Evolutionary conservation across 2,888 invertebrate species (phyloP).

Genomic region (Augiades crinisus): DNA sequence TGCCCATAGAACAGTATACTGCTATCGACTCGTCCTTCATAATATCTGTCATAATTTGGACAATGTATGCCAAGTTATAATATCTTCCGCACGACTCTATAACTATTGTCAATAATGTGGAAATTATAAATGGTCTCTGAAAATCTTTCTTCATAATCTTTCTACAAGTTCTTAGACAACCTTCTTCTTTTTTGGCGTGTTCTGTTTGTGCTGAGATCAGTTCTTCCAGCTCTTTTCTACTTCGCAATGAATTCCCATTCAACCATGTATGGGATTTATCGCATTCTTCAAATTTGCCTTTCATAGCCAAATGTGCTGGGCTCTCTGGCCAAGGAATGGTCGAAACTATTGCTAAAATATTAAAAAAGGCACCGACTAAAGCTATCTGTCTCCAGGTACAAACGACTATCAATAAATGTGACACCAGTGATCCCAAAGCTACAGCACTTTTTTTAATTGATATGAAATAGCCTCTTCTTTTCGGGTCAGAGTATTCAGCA

Average conservation of each 20-base stretch:
- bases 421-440: constrained; percentile 36
- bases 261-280: constrained; percentile 41
- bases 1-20: constrained; percentile 37
- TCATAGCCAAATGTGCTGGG: constrained; percentile 41
- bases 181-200: not conserved
- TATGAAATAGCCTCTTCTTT: constrained; percentile 41
- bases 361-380: constrained; percentile 27
- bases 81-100: constrained; percentile 41
- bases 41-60: constrained; percentile 41
- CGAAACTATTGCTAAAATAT: constrained; percentile 30
- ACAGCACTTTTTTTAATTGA: constrained; percentile 36
- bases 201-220: constrained; percentile 31
- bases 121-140: constrained; percentile 36
- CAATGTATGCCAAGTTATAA: constrained; percentile 39
- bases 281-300: constrained; percentile 35
- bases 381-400: constrained; percentile 42
- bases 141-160: constrained; percentile 35
- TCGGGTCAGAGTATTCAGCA: constrained; percentile 41
- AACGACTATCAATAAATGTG: constrained; percentile 37
- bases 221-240: constrained; percentile 36
- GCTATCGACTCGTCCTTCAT: constrained; percentile 35
- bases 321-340: constrained; percentile 45
- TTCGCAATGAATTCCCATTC: constrained; percentile 34
- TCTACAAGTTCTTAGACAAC: not conserved
- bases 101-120: constrained; percentile 33